Evolutionary conservation across 2,888 invertebrate species (phyloP), one percentile per base, ranked within the genome.

Genomic region (Campoplex capitator): DNA sequence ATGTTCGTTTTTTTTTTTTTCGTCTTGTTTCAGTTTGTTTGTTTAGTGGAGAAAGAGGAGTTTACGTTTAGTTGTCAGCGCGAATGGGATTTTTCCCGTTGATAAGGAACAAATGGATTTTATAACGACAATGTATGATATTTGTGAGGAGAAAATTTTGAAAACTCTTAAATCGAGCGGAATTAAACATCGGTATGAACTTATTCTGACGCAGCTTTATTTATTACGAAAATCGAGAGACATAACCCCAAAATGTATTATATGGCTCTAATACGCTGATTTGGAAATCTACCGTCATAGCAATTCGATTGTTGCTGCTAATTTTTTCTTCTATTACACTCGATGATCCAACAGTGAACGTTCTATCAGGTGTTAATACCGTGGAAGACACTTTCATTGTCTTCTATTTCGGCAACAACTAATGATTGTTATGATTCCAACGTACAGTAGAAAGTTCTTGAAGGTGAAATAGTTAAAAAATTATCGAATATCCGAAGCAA

Each of bases 161-260:
- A 87, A 84, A 56, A 92, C 89, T 67, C 84, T 93, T 71, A 88
- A 90, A 65, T 87, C 83, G 54, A 93, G 90, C 75, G 90, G 89
- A 18, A 90, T 93, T 85, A 88, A 89, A 85, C 92, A 92, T 88
- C 91, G 93, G 93, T 93, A 90, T 75, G 91, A 54, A 88, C 82
- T 28, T 48, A 28, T 42, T 81, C 88, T 65, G 81, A 42, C 11
- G 56, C 65, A 48, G 51, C 58, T 70, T 1, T 48, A 18, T 67
- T 67, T 23, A 28, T 54, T 77, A 28, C 35, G n/a, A 51, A 16
- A 42, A 58, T 35, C 45, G 38, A 35, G 38, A 28, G 38, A 45
- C 87, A 77, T 92, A 92, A 92, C 92, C 91, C 91, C 76, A 23
- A 86, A 45, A 83, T 75, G 9, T 18, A 18, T 58, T 9, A 4